Base-by-base conservation (phyloP, 2,888 invertebrate genomes). In the Chrysotoxum bicinctum region DNA sequence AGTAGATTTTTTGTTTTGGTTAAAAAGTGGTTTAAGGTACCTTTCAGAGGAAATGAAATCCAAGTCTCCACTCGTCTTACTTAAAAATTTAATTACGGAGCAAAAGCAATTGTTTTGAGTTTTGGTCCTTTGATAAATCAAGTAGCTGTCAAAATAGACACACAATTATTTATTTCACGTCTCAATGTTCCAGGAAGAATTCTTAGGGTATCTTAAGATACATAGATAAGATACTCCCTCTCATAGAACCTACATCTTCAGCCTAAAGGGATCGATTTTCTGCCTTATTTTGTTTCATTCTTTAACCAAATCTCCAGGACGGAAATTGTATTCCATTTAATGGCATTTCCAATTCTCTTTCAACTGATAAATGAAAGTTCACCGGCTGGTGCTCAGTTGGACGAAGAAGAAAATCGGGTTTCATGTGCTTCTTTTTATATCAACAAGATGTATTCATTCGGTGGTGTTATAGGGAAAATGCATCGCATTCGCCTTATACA, bases 331-430 rank as follows among this genome's bases (percentile, higher is more conserved):
- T 73, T 82, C 30, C 73, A 62, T 68, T 77, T 82, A 82, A 82
- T 82, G 68, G 73, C 45, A 68, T 82, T 54, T 69, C 48, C 37
- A 45, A 78, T 78, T 78, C 82, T 68, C 82, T 82, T 77, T 76
- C 66, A 82, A 82, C 77, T 68, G 66, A 62, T 82, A 82, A 82
- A 77, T 73, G 77, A 66, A 68, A 73, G 62, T 78, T 78, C 82
- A 54, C 52, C 37, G 73, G 40, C 60, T 69, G 68, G 37, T 69
- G 58, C 32, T 66, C n/a, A n/a, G n/a, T n/a, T n/a, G n/a, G n/a
- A 26, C 26, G 3, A 26, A 26, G 7, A 3, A 7, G 7, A 12
- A 68, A 37, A 16, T 50, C 12, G 1, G 14, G 40, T 68, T 45
- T 60, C 32, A 73, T 60, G 72, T 72, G 60, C 73, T 73, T 73